Base-by-base conservation (phyloP, 2,797 vertebrate genomes). In the Eptatretus atami region DNA sequence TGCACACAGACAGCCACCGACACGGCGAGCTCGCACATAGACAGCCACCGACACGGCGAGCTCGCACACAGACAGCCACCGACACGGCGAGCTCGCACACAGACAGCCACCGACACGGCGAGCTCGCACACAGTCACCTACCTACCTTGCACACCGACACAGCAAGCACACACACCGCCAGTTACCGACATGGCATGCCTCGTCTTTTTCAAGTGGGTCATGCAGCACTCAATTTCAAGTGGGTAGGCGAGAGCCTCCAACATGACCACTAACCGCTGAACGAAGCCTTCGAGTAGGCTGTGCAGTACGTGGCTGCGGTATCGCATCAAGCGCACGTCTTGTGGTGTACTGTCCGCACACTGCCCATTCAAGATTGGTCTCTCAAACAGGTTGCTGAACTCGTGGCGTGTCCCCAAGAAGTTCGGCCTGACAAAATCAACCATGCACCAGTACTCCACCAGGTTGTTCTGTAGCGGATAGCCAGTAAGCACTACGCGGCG, bases 301-400 rank as follows among this genome's bases (percentile, higher is more conserved):
- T 93, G 83, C 66, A 96, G 78, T 67, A 96, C 87, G 2, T 96
- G 90, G 71, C 86, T 95, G 72, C 90, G 80, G 75, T 90, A 95
- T 66, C 86, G 76, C 90, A 96, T 96, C 67, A 96, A 79, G 60
- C 80, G 83, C 65, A 85, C 70, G 10, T 96, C 90, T 72, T 92
- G 86, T 1, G 85, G 77, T 0, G 88, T 96, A 74, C 86, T 93
- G 78, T 96, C 90, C 13, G 86, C 79, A 67, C 90, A 96, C 76
- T 95, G 90, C 44, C 90, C 90, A 0, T 96, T 96, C 65, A 96
- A 76, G 71, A 96, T 93, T 64, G 90, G 88, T 66, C 90, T 78
- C 69, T 96, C 88, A 66, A 96, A 96, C 90, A 96, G 93, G 78
- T 96, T 96, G 68, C 88, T 94, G 74, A 96, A 96, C 67, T 96